These are phyloP conservation scores for Nebria salina DNA, from an alignment of 2,888 invertebrate species.

Conservation along the genomic window DNA sequence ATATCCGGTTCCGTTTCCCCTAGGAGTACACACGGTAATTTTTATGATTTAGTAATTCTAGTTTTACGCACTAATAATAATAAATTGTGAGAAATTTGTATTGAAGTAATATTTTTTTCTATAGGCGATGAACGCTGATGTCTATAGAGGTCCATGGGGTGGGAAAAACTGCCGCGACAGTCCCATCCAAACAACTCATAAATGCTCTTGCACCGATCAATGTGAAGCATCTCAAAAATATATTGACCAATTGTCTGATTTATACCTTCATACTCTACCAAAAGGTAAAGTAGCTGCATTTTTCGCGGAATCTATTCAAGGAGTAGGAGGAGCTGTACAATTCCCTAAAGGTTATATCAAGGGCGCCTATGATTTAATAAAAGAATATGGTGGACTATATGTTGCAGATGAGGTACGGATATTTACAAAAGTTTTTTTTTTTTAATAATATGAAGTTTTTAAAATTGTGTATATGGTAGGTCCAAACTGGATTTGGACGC, in stretches of 20 bases:
- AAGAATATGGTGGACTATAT: constrained; percentile 85
- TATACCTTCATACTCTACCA: constrained; percentile 81
- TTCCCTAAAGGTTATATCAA: constrained; percentile 89
- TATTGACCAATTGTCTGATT: constrained; percentile 81
- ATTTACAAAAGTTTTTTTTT: not conserved
- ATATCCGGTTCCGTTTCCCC: constrained; percentile 73
- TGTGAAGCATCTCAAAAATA: constrained; percentile 85
- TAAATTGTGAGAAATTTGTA: too few species aligned
- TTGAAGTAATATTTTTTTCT: too few species aligned
- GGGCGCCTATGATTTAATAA: constrained; percentile 80
- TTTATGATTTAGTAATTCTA: constrained; percentile 50
- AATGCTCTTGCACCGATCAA: constrained; percentile 72
- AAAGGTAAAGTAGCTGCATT: constrained; percentile 85
- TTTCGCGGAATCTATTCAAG: constrained; percentile 96
- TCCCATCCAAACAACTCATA: constrained; percentile 74
- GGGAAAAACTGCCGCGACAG: constrained; percentile 90
- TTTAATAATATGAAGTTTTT: not conserved
- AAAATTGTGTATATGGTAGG: constrained; percentile 62
- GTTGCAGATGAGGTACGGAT: constrained; percentile 86
- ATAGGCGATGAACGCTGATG: constrained; percentile 88
- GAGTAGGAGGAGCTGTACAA: constrained; percentile 93
- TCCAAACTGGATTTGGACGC: constrained; percentile 96
- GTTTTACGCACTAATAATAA: too few species aligned
- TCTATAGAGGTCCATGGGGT: constrained; percentile 91
- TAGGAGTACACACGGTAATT: constrained; percentile 81